phyloP scores from a whole-genome alignment of 2,888 invertebrate species.

The Tachina fera region DNA sequence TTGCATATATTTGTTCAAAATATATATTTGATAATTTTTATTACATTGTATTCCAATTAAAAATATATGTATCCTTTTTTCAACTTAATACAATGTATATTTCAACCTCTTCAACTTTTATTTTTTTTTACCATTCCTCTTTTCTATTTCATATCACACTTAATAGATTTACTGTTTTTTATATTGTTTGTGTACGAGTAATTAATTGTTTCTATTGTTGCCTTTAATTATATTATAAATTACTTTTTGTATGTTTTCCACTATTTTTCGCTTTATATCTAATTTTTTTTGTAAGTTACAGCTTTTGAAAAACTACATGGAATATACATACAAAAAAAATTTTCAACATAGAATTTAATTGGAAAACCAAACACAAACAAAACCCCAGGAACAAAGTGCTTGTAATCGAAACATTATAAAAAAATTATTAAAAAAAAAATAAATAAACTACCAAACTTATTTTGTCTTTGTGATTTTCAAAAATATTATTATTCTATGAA shows the following conservation, averaged over 20 bases:
- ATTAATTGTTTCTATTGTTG: conserved; percentile 9
- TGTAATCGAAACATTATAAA: conserved; percentile 13
- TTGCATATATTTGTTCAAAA: too few species aligned
- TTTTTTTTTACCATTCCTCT: neutral
- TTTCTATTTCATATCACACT: too few species aligned
- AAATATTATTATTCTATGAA: too few species aligned
- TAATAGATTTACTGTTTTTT: neutral
- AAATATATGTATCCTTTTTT: too few species aligned
- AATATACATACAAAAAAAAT: conserved; percentile 18
- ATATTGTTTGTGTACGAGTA: neutral
- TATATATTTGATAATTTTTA: too few species aligned
- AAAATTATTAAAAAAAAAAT: neutral
- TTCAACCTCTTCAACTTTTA: neutral
- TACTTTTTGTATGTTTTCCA: conserved; percentile 5
- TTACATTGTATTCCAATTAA: too few species aligned
- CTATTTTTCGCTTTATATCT: neutral
- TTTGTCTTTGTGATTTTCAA: too few species aligned
- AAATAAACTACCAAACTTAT: too few species aligned
- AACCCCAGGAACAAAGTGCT: conserved; percentile 58
- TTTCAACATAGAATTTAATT: conserved; percentile 33
- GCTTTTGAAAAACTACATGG: conserved; percentile 5
- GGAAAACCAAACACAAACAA: conserved; percentile 59
- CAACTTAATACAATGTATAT: too few species aligned
- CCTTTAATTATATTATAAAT: conserved; percentile 44
- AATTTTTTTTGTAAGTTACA: conserved; percentile 12